Base-by-base conservation (phyloP, 2,797 vertebrate species). In the Pelochelys cantorii region DNA sequence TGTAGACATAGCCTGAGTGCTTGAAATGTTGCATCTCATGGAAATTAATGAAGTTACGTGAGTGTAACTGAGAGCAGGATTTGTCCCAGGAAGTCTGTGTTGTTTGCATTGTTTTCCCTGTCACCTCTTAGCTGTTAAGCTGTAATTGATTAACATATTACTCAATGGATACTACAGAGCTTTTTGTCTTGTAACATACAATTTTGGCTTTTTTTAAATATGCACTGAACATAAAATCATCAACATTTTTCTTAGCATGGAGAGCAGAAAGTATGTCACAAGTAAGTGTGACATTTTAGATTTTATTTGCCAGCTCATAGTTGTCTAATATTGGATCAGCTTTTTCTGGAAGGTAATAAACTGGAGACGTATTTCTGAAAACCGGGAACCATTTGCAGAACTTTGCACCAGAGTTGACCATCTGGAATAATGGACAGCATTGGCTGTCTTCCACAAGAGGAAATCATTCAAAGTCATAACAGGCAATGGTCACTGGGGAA, bases 381-480 rank as follows among this genome's bases (percentile, higher is more conserved):
- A 62, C 74, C 78, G 81, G 96, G 94, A 86, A 94, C 60, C 81
- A 31, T 81, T 94, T 95, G 84, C 94, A 94, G 91, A 97, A 96
- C 92, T 95, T 94, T 13, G 83, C 87, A 96, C 94, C 88, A 12
- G 7, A 95, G 78, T 77, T 97, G 97, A 94, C 95, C 94, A 86
- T 95, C 95, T 95, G 94, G 97, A 94, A 88, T 93, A 94, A 90
- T 96, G 96, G 96, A 92, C 78, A 87, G 78, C 52, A 89, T 93
- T 95, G 95, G 95, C 92, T 96, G 92, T 89, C 92, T 94, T 95
- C 96, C 96, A 94, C 91, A 91, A 94, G 86, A 94, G 93, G 79
- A 90, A 97, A 96, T 95, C 92, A 95, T 95, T 95, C 90, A 96
- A 96, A 96, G 96, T 97, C 94, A 83, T 95, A 95, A 90, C 79